These are phyloP conservation scores for Gerris buenoi DNA, from an alignment of 1,140 invertebrate species.

Conservation along the genomic window DNA sequence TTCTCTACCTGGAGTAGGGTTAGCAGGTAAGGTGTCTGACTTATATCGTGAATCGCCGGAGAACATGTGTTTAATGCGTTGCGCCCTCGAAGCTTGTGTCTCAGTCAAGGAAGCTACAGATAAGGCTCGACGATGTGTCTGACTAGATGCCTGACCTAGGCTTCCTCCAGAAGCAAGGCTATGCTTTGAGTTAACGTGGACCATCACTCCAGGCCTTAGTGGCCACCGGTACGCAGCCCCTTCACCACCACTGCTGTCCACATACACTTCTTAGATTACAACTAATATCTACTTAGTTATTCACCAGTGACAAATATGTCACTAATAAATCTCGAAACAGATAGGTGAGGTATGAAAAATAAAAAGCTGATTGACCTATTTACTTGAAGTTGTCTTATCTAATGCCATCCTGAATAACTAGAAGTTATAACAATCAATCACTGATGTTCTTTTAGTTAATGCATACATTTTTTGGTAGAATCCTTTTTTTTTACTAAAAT, in stretches of 20 bases:
- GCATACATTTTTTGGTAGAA: too few relatives aligned
- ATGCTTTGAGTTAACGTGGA: constrained; percentile 63
- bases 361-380: too few relatives aligned
- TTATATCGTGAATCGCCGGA: constrained; percentile 17
- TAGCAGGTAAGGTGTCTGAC: constrained; percentile 23
- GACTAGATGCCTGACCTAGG: constrained; percentile 13
- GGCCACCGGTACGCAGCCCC: constrained; percentile 52
- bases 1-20: constrained; percentile 6
- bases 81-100: constrained; percentile 23
- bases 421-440: too few relatives aligned
- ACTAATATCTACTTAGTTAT: background rate
- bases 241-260: constrained; percentile 25
- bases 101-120: constrained; percentile 17
- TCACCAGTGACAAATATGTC: background rate
- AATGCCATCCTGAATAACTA: too few relatives aligned
- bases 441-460: too few relatives aligned
- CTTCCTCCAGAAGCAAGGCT: constrained; percentile 32
- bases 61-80: constrained; percentile 25
- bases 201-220: constrained; percentile 67
- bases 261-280: constrained; percentile 15
- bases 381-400: too few relatives aligned
- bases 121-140: constrained; percentile 9
- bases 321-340: background rate
- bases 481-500: too few relatives aligned
- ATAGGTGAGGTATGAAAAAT: too few relatives aligned